Evolutionary conservation across 2,888 invertebrate species (phyloP).

Genomic region (Lithosia quadra): DNA sequence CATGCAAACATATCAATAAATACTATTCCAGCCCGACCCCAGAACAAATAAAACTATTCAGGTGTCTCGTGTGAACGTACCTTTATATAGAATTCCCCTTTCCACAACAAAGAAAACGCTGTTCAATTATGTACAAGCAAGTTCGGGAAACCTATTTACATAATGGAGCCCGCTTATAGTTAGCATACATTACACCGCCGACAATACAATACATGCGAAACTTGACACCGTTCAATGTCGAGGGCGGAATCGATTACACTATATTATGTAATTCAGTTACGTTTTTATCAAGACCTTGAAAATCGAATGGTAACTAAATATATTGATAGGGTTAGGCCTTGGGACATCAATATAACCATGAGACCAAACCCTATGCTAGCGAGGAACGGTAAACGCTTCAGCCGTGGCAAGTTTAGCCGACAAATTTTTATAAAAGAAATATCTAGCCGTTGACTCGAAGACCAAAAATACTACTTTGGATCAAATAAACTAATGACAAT

Average conservation of each 20-base stretch:
- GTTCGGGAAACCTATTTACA: slow-evolving; percentile 1
- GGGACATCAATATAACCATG: not conserved
- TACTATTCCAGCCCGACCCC: not conserved
- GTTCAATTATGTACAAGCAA: slow-evolving; percentile 6
- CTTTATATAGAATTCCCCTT: not conserved
- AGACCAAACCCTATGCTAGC: too few species aligned
- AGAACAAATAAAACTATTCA: not conserved
- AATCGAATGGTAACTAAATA: not conserved
- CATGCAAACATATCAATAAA: not conserved
- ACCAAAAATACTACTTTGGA: not conserved
- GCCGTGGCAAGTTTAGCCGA: too few species aligned
- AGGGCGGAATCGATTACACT: not conserved
- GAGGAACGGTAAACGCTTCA: too few species aligned
- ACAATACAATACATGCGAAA: slow-evolving; percentile 1
- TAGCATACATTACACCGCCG: not conserved
- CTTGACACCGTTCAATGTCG: not conserved
- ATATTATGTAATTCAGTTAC: not conserved
- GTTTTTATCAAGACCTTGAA: not conserved
- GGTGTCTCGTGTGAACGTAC: not conserved
- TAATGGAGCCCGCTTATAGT: not conserved
- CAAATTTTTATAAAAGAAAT: too few species aligned
- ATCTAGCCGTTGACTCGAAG: too few species aligned
- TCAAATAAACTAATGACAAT: not conserved
- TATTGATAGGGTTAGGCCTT: not conserved
- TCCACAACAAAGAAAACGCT: not conserved